Evolutionary conservation across 2,797 vertebrate genomes (phyloP).

Genomic region (Premnoplex brunnescens): DNA sequence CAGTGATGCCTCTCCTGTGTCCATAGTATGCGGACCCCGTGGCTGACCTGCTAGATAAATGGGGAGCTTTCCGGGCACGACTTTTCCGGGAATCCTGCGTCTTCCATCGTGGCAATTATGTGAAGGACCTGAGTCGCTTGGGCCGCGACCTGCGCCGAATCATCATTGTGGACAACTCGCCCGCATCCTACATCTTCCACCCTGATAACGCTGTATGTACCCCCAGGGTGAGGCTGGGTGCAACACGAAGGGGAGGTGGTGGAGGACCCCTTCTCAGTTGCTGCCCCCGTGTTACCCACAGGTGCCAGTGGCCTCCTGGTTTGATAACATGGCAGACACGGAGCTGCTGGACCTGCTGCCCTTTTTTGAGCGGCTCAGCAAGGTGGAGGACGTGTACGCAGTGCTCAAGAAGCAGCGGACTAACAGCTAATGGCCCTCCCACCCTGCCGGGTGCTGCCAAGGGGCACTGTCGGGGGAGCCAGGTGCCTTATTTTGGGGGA

Average conservation of each 20-base stretch:
- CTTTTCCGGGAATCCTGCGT: constrained; percentile 98
- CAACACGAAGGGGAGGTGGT: rapidly evolving
- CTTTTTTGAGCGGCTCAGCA: constrained; percentile 96
- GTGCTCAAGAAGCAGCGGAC: constrained; percentile 90
- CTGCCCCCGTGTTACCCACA: constrained; percentile 24
- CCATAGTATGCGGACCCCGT: constrained; percentile 92
- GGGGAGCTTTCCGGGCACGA: constrained; percentile 90
- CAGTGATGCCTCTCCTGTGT: rapidly evolving
- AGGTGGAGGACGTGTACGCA: constrained; percentile 90
- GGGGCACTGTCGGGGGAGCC: neutral
- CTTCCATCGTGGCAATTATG: constrained; percentile 96
- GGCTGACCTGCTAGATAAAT: constrained; percentile 94
- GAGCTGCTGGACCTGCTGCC: constrained; percentile 96
- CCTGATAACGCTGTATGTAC: constrained; percentile 91
- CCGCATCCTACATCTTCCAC: constrained; percentile 96
- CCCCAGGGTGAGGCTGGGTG: rapidly evolving
- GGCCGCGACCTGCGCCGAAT: constrained; percentile 92
- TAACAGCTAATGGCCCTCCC: constrained; percentile 83
- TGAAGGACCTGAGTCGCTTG: constrained; percentile 95
- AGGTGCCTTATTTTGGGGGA: neutral
- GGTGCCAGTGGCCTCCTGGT: constrained; percentile 97
- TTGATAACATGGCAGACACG: constrained; percentile 94
- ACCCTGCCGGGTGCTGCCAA: rapidly evolving
- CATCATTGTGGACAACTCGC: constrained; percentile 97
- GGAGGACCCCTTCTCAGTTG: rapidly evolving